Evolutionary conservation across 2,113 vertebrate genomes (phyloP).

Genomic region (Murina feae): DNA sequence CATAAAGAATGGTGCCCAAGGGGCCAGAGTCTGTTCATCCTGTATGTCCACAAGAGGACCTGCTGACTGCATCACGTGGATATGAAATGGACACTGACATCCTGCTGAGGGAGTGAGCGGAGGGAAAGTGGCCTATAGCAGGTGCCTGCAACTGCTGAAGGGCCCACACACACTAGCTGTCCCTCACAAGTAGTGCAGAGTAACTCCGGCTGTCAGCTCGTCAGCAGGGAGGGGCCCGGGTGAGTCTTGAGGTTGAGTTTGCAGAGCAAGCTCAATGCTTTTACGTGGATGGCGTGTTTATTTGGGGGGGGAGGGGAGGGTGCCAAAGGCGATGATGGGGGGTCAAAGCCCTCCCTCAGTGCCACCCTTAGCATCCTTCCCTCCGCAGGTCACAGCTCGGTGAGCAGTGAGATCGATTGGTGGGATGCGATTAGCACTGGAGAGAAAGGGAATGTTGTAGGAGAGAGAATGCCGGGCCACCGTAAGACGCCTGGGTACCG

Average conservation of each 20-base stretch:
- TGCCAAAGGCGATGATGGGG: neutral
- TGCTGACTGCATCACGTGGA: too few relatives aligned
- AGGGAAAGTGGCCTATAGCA: rapidly evolving
- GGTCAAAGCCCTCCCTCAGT: neutral
- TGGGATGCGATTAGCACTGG: neutral
- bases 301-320: too few relatives aligned
- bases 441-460: neutral
- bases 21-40: neutral
- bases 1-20: neutral
- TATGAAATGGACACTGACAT: neutral
- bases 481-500: rapidly evolving
- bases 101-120: neutral
- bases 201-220: neutral
- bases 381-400: neutral
- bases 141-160: neutral
- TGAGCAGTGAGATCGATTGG: neutral
- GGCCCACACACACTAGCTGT: rapidly evolving
- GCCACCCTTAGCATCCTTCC: neutral
- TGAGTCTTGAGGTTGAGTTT: neutral
- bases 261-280: neutral
- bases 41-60: neutral
- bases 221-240: neutral
- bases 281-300: neutral
- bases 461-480: neutral
- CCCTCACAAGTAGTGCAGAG: too few relatives aligned